Percentiles rank a stretch among this genome's conserved stretches.
Conservation (phyloP, 2,113 vertebrate species). For the western clawed frog (Xenopus tropicalis) region DNA sequence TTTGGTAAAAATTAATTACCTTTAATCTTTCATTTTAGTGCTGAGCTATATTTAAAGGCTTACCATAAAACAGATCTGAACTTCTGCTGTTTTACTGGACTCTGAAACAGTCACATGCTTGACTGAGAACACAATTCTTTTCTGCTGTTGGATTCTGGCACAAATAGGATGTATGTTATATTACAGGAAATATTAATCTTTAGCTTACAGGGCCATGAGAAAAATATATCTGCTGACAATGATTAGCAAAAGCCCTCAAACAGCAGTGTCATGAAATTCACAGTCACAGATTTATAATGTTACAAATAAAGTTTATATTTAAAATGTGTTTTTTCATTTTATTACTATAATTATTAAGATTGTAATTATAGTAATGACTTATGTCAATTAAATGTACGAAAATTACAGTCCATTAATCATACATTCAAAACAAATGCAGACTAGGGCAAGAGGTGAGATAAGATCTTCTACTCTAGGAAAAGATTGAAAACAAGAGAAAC, state of each 20-base stretch:
- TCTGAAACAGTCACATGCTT: slow-evolving; percentile 22
- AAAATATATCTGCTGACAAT: slow-evolving; percentile 9
- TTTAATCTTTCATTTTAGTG: neutral
- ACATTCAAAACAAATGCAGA: no score
- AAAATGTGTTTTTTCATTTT: no score
- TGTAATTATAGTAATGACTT: no score
- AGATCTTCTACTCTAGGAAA: no score
- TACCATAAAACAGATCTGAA: slow-evolving; percentile 28
- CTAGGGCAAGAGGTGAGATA: no score
- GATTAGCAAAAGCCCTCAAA: neutral
- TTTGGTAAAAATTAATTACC: no score
- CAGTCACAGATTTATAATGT: no score
- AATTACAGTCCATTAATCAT: no score
- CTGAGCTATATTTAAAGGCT: slow-evolving; percentile 31
- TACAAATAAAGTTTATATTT: no score
- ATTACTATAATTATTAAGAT: no score
- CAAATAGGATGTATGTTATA: slow-evolving; percentile 20
- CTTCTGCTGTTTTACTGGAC: slow-evolving; percentile 19
- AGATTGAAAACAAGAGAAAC: no score
- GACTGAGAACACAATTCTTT: slow-evolving; percentile 9
- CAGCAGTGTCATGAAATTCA: neutral
- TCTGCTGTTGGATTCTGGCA: slow-evolving; percentile 16
- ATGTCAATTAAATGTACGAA: no score
- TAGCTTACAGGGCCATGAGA: slow-evolving; percentile 7
- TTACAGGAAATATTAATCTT: slow-evolving; percentile 36